A percentile compares a stretch with the other conserved stretches of the same genome.
These are phyloP conservation scores for Baronia brevicornis DNA, from an alignment of 2,888 invertebrate species.

Conservation along the genomic window DNA sequence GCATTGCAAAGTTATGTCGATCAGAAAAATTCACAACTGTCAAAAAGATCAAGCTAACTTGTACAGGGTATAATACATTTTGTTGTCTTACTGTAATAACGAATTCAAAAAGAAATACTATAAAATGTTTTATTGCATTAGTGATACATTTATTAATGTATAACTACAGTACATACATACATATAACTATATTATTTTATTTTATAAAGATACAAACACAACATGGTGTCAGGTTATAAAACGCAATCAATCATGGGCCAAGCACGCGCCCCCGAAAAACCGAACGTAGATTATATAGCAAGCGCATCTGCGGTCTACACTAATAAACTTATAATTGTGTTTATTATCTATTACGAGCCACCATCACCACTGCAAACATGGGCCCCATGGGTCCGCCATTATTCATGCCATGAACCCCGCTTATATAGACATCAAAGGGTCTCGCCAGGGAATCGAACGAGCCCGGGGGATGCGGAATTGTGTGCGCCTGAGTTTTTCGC, in stretches of 20 bases:
- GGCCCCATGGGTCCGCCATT: conserved; percentile 38
- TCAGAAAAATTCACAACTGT: no score
- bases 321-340: conserved; percentile 65
- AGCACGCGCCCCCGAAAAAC: conserved; percentile 6
- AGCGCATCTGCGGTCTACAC: conserved; percentile 41
- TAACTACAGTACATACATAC: no score
- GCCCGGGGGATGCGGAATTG: conserved; percentile 21
- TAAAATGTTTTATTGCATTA: no score
- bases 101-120: no score
- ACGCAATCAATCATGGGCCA: conserved; percentile 11
- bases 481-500: conserved; percentile 6
- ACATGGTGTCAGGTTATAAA: conserved; percentile 1
- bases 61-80: no score
- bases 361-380: conserved; percentile 21
- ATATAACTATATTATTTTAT: no score
- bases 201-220: neutral
- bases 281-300: conserved; percentile 16
- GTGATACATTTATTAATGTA: no score
- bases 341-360: conserved; percentile 48
- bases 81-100: no score
- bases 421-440: conserved; percentile 47
- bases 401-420: conserved; percentile 32
- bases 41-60: no score
- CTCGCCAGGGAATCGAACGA: conserved; percentile 19
- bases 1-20: no score